These are phyloP conservation scores for Prostheceraeus crozeri DNA, from an alignment of 2,888 invertebrate species.

Conservation along the genomic window DNA sequence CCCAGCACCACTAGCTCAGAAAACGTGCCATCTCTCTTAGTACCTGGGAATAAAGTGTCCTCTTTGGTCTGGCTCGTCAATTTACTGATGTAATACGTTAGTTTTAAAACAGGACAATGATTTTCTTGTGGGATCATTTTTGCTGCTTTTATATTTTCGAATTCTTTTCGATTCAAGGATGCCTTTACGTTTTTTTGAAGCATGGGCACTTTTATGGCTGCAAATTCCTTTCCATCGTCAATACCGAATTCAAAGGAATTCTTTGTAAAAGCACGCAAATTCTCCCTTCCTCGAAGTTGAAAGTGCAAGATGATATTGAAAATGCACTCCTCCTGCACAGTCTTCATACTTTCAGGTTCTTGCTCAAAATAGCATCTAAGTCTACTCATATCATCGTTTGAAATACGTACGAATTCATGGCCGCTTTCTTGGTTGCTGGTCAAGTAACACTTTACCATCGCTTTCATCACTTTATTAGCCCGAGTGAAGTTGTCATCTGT, in stretches of 20 bases:
- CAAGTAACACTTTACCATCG: conserved; percentile 19
- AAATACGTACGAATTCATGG: conserved; percentile 3
- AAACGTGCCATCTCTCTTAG: too few species aligned
- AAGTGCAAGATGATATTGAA: conserved; percentile 19
- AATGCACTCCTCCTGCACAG: conserved; percentile 11
- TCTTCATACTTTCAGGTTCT: conserved; percentile 3
- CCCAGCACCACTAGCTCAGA: too few species aligned
- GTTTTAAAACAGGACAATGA: too few species aligned
- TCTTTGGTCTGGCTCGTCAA: too few species aligned
- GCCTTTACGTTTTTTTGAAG: conserved; percentile 26
- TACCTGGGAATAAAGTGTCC: too few species aligned
- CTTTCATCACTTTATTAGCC: conserved; percentile 16
- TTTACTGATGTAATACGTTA: too few species aligned
- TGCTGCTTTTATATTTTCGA: conserved; percentile 23
- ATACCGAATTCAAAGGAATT: conserved; percentile 20
- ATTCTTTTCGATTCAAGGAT: conserved; percentile 20
- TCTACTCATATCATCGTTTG: neutral
- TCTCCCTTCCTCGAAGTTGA: conserved; percentile 4
- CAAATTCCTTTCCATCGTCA: neutral
- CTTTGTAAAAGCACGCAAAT: conserved; percentile 8
- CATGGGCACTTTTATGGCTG: conserved; percentile 17
- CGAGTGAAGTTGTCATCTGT: conserved; percentile 1
- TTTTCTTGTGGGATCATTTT: neutral
- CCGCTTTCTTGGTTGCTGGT: conserved; percentile 15
- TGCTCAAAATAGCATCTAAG: conserved; percentile 8